Evolutionary conservation across 2,888 invertebrate species (phyloP).

Genomic region (Macropis europaea): DNA sequence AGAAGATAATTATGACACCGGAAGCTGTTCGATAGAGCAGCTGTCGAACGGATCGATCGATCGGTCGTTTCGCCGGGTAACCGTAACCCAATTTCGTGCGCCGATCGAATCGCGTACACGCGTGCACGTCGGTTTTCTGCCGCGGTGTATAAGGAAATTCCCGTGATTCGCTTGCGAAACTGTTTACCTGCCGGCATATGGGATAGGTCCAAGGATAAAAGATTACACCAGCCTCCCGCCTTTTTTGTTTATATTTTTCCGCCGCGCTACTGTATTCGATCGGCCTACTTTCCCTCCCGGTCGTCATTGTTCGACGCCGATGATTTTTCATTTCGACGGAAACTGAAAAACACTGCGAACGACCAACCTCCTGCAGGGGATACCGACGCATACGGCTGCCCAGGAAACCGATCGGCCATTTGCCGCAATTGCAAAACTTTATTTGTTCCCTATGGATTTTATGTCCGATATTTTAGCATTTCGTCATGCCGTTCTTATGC

Average conservation of each 20-base stretch:
- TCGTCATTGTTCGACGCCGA: constrained; percentile 14
- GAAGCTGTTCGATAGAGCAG: constrained; percentile 42
- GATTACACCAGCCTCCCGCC: constrained; percentile 64
- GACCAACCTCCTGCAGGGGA: too few relatives aligned
- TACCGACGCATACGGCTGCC: too few relatives aligned
- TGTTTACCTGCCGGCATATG: constrained; percentile 72
- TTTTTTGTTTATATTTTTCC: constrained; percentile 42
- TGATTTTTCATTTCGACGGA: background rate
- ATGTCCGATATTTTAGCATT: too few relatives aligned
- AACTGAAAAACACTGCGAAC: too few relatives aligned
- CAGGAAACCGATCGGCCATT: too few relatives aligned
- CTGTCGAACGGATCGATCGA: constrained; percentile 41
- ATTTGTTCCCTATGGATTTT: too few relatives aligned
- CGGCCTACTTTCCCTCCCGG: constrained; percentile 43
- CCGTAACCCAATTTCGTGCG: constrained; percentile 66
- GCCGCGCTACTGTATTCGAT: constrained; percentile 43
- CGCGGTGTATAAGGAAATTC: constrained; percentile 76
- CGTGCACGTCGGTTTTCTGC: constrained; percentile 14
- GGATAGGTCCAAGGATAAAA: constrained; percentile 77
- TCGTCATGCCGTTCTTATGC: too few relatives aligned
- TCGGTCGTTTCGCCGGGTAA: constrained; percentile 44
- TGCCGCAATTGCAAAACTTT: too few relatives aligned
- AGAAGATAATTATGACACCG: constrained; percentile 22
- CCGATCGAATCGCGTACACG: constrained; percentile 41
- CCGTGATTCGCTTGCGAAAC: constrained; percentile 75